phyloP scores from a whole-genome alignment of 2,113 vertebrate genomes.

The Danio rerio region DNA sequence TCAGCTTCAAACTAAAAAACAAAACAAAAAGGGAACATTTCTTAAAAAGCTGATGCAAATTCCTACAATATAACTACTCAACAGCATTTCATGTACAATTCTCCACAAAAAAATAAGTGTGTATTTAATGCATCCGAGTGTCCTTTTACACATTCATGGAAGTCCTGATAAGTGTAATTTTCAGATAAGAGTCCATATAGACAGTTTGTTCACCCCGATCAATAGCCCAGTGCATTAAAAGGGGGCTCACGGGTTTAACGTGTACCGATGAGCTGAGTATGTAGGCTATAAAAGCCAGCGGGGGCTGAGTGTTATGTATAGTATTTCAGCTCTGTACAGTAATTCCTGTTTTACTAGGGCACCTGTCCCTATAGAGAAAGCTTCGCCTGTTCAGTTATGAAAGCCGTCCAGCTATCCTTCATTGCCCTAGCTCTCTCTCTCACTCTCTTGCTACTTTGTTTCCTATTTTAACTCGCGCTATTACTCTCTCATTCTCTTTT shows the following conservation, averaged over 20 bases:
- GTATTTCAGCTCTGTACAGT: conserved; percentile 47
- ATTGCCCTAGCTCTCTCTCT: conserved; percentile 8
- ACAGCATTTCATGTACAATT: not conserved
- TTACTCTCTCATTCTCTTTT: conserved; percentile 32
- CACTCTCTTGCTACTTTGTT: not conserved
- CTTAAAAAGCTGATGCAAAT: not conserved
- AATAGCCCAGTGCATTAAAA: conserved; percentile 42
- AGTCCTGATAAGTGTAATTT: conserved; percentile 23
- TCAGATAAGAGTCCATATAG: conserved; percentile 24
- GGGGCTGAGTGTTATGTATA: conserved; percentile 35
- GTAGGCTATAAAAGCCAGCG: conserved; percentile 48
- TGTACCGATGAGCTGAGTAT: conserved; percentile 45
- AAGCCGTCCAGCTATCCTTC: conserved; percentile 34
- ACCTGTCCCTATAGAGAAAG: conserved; percentile 54
- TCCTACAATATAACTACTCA: not conserved
- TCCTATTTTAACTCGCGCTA: not conserved
- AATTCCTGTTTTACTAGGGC: conserved; percentile 43
- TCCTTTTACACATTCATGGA: conserved; percentile 14
- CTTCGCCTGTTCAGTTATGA: conserved; percentile 55
- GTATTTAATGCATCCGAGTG: not conserved
- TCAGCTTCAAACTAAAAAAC: not conserved
- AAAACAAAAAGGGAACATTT: not conserved
- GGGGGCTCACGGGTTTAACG: conserved; percentile 48
- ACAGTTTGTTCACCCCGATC: conserved; percentile 33
- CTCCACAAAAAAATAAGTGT: not conserved